These are phyloP conservation scores for Cerastis rubricosa DNA, from an alignment of 2,888 invertebrate genomes.

Conservation along the genomic window DNA sequence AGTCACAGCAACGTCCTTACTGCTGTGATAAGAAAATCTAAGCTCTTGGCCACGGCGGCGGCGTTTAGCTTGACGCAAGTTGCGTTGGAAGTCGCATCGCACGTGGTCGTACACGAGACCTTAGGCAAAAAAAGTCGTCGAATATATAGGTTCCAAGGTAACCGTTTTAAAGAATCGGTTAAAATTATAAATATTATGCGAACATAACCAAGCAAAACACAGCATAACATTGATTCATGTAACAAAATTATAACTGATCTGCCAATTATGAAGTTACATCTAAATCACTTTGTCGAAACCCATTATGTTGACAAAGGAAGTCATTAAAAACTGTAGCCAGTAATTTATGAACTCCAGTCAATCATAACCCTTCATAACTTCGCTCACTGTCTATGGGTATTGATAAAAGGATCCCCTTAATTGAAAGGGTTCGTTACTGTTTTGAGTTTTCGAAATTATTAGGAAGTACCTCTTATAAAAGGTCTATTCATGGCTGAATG, in stretches of 20 bases:
- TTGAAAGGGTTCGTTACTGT: constrained; percentile 9
- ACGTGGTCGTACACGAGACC: neutral
- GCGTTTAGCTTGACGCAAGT: no score
- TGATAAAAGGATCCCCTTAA: constrained; percentile 11
- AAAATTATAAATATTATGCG: neutral
- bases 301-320: constrained; percentile 16
- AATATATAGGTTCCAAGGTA: neutral
- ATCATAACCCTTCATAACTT: constrained; percentile 2
- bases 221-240: neutral
- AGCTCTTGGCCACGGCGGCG: no score
- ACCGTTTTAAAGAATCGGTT: neutral
- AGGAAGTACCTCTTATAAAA: neutral
- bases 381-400: constrained; percentile 5
- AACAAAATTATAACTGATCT: constrained; percentile 2
- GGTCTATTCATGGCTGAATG: neutral
- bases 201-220: neutral
- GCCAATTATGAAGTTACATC: neutral
- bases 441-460: neutral
- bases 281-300: constrained; percentile 6
- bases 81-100: no score
- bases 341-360: constrained; percentile 3
- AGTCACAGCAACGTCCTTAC: no score
- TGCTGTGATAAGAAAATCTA: no score
- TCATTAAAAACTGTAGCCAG: neutral
- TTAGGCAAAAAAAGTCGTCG: neutral